Conservation (phyloP, 1,140 invertebrate species). For the Drosophila repletoides region DNA sequence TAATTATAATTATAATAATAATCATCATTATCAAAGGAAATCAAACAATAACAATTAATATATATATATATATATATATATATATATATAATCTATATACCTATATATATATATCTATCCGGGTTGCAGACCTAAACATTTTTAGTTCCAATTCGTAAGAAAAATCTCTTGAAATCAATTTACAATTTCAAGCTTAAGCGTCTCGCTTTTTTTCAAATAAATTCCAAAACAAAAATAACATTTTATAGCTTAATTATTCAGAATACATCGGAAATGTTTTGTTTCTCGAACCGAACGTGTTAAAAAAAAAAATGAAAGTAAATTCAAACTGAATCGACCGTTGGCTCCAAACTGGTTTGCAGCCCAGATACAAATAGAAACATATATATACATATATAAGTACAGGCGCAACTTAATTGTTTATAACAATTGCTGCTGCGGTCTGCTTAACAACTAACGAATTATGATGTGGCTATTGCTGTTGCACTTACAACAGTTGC, state of each 20-base stretch:
- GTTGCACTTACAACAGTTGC: background rate
- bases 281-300: no score
- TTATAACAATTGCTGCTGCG: background rate
- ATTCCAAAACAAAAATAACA: no score
- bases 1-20: background rate
- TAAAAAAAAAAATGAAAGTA: no score
- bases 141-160: no score
- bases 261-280: no score
- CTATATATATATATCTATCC: conserved; percentile 21
- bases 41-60: conserved; percentile 43
- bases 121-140: no score
- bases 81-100: background rate
- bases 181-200: no score
- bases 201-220: no score
- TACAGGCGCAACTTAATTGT: conserved; percentile 14
- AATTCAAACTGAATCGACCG: no score
- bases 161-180: no score
- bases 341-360: no score
- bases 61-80: conserved; percentile 4
- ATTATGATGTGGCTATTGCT: conserved; percentile 1
- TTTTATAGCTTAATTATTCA: no score
- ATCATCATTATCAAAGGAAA: conserved; percentile 21
- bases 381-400: conserved; percentile 10
- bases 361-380: background rate
- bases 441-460: conserved; percentile 8